Evolutionary conservation across 2,888 invertebrate genomes (phyloP).

Genomic region (Tetramorium bicarinatum): DNA sequence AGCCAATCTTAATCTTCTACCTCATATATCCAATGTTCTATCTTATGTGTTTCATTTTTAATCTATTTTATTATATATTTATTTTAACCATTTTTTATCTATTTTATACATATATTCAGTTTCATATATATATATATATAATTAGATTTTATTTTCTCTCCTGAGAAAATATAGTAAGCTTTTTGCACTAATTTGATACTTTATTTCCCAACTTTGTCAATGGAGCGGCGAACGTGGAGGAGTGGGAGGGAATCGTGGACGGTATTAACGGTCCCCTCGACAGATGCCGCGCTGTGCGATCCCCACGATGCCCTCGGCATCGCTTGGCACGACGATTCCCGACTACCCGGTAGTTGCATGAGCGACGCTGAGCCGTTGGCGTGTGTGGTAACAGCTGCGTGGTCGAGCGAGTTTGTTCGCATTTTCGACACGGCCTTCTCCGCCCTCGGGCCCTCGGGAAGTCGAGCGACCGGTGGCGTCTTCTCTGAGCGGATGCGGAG

Average conservation of each 20-base stretch:
- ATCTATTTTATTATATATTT: background rate
- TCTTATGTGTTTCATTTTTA: too few species aligned
- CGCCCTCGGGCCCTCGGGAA: too few species aligned
- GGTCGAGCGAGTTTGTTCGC: background rate
- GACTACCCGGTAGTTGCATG: background rate
- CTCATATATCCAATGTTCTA: background rate
- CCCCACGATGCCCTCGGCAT: background rate
- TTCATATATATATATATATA: too few species aligned
- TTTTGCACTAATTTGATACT: background rate
- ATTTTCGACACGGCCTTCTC: background rate
- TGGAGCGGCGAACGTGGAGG: background rate
- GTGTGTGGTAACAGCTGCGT: background rate
- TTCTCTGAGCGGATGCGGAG: background rate
- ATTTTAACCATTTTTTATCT: background rate
- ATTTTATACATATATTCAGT: background rate
- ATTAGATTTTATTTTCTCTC: too few species aligned
- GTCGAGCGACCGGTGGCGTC: background rate
- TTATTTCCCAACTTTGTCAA: background rate
- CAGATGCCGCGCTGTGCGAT: background rate
- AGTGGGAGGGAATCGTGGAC: background rate
- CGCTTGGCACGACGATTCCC: background rate
- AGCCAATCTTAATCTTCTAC: background rate
- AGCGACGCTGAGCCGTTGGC: background rate
- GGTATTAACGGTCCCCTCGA: background rate
- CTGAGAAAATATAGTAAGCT: background rate